These are phyloP conservation scores for Natator depressus DNA, from an alignment of 2,113 vertebrate genomes.

Conservation along the genomic window DNA sequence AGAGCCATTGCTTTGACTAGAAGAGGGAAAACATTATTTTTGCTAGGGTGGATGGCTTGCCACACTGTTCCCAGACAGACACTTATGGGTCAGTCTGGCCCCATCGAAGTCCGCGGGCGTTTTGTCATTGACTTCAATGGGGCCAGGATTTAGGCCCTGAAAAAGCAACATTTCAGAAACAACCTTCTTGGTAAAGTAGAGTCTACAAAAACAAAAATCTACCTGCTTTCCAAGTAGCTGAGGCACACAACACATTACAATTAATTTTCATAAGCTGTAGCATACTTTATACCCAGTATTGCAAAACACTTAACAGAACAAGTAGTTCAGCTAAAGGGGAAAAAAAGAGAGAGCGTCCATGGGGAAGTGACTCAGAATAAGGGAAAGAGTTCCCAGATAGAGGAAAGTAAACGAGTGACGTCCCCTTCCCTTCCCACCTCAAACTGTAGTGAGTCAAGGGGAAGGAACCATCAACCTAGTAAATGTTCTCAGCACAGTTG, in stretches of 20 bases:
- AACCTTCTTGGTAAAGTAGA: background rate
- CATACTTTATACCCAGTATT: background rate
- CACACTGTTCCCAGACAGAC: background rate
- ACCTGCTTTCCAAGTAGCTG: background rate
- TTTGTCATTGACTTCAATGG: background rate
- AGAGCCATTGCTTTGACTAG: background rate
- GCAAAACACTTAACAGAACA: background rate
- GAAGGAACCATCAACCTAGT: background rate
- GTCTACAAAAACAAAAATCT: background rate
- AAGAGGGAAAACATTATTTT: background rate
- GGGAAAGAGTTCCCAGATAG: fast-evolving
- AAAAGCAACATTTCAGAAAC: background rate
- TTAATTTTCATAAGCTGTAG: background rate
- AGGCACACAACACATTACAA: background rate
- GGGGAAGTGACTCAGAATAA: background rate
- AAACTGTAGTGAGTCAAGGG: background rate
- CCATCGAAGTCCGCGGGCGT: background rate
- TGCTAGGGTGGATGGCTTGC: background rate
- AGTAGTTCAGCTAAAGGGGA: background rate
- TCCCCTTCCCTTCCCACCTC: background rate
- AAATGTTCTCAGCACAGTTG: background rate
- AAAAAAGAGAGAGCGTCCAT: background rate
- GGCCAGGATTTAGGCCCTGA: background rate
- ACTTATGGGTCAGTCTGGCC: background rate
- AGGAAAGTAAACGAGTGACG: background rate